Evolutionary conservation across 2,888 invertebrate species (phyloP).

Genomic region (Anthrax anthrax): DNA sequence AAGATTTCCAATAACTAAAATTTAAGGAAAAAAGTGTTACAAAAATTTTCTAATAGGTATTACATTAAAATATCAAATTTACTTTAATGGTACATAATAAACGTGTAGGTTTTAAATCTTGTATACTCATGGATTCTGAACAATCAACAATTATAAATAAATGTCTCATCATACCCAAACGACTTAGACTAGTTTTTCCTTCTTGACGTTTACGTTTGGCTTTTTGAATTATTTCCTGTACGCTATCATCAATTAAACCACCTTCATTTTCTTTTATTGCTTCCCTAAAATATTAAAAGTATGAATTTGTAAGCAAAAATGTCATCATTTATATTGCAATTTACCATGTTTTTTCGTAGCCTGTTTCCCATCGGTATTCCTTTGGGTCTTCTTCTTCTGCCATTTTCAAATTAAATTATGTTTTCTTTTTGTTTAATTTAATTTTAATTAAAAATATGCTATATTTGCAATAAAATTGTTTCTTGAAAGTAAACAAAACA

Average conservation of each 20-base stretch:
- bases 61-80: too few species aligned
- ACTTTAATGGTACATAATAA: constrained; percentile 79
- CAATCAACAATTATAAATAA: constrained; percentile 82
- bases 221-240: constrained; percentile 82
- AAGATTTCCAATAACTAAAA: constrained; percentile 78
- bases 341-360: constrained; percentile 89
- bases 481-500: too few species aligned
- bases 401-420: too few species aligned
- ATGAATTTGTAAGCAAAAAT: background rate
- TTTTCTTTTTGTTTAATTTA: too few species aligned
- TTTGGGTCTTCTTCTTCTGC: constrained; percentile 67
- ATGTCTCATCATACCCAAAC: constrained; percentile 98
- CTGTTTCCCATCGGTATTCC: constrained; percentile 90
- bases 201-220: constrained; percentile 67
- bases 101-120: constrained; percentile 88
- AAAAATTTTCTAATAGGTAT: background rate
- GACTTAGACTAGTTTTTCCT: constrained; percentile 58
- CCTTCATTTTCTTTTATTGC: constrained; percentile 92
- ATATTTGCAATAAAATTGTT: too few species aligned
- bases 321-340: constrained; percentile 9
- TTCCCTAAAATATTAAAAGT: constrained; percentile 64
- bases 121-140: constrained; percentile 87
- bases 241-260: constrained; percentile 78
- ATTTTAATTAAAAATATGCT: too few species aligned
- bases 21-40: constrained; percentile 7